These are phyloP conservation scores for Pectinophora gossypiella DNA, from an alignment of 1,140 invertebrate species.

Conservation along the genomic window DNA sequence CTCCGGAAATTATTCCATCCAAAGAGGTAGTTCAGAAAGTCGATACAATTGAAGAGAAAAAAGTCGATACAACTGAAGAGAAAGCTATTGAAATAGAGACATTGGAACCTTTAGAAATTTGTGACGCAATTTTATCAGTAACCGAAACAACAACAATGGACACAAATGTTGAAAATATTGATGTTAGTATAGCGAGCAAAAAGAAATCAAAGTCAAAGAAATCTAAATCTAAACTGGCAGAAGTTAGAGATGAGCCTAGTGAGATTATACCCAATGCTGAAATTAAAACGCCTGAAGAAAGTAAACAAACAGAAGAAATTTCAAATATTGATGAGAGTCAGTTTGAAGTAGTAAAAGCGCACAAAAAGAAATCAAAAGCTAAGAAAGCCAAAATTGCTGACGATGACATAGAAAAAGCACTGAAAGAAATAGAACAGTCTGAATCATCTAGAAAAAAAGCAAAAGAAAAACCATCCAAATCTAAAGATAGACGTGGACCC, in stretches of 20 bases:
- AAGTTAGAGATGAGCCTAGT: background rate
- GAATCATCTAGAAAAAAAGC: conserved; percentile 30
- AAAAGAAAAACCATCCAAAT: conserved; percentile 24
- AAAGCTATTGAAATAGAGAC: background rate
- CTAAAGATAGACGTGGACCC: conserved; percentile 20
- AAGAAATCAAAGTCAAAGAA: background rate
- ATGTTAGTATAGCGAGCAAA: background rate
- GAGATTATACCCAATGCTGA: too few relatives aligned
- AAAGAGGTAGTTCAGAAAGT: background rate
- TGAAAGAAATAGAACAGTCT: conserved; percentile 31
- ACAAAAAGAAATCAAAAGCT: conserved; percentile 67
- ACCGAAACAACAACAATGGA: too few relatives aligned
- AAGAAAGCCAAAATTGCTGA: conserved; percentile 54
- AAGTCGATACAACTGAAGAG: background rate
- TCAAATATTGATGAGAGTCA: conserved; percentile 37
- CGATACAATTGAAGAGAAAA: too few relatives aligned
- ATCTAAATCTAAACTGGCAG: background rate
- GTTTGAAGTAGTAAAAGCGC: conserved; percentile 34
- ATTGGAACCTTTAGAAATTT: background rate
- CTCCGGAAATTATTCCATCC: conserved; percentile 9
- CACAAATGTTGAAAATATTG: background rate
- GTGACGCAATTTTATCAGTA: too few relatives aligned
- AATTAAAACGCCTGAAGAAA: too few relatives aligned
- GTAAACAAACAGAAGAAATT: conserved; percentile 25
- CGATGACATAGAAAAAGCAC: conserved; percentile 78